phyloP scores from a whole-genome alignment of 2,113 vertebrate genomes.

The Tringa solitaria region DNA sequence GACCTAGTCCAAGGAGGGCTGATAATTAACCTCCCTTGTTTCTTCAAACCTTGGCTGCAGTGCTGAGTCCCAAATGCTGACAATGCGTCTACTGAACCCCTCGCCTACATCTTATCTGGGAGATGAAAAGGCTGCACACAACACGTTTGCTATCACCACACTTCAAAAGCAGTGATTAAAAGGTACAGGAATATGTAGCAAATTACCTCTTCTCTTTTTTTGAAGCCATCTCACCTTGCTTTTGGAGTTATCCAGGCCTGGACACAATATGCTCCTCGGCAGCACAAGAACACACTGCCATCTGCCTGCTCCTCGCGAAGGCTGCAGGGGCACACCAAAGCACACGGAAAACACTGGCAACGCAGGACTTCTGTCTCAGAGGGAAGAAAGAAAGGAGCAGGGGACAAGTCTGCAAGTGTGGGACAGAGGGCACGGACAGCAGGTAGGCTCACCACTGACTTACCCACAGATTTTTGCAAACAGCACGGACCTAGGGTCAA shows the following conservation, averaged over 20 bases:
- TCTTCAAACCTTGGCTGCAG: not conserved
- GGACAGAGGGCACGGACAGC: accelerated
- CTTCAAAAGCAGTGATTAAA: not conserved
- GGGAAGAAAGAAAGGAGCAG: not conserved
- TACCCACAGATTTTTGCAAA: not conserved
- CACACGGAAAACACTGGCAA: accelerated
- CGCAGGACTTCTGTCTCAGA: not conserved
- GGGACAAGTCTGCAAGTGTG: not conserved
- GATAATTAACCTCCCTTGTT: not conserved
- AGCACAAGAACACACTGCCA: not conserved
- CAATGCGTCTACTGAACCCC: not conserved
- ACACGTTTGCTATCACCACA: not conserved
- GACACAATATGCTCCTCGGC: not conserved
- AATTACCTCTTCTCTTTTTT: not conserved
- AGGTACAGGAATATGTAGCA: not conserved
- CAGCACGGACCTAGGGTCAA: not conserved
- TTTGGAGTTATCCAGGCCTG: not conserved
- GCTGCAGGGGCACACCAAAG: not conserved
- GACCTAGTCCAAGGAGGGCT: not conserved
- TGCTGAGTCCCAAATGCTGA: not conserved
- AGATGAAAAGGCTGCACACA: not conserved
- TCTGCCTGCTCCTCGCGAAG: not conserved
- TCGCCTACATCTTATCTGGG: not conserved
- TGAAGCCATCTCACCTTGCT: not conserved
- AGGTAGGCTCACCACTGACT: not conserved